Evolutionary conservation across 2,888 invertebrate species (phyloP).

Genomic region (Parthenolecanium corni): DNA sequence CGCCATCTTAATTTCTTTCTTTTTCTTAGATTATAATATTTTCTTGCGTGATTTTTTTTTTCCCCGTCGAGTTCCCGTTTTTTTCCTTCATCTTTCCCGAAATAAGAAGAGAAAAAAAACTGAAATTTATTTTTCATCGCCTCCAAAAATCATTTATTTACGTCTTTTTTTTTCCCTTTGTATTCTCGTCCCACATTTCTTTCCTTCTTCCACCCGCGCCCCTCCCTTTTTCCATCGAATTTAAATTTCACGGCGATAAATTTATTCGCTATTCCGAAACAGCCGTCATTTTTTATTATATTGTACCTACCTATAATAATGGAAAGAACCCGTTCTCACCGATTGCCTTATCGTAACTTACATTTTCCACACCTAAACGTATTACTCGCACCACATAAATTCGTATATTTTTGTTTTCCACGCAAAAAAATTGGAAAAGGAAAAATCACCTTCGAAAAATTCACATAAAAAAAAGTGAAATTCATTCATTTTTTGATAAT

Average conservation of each 20-base stretch:
- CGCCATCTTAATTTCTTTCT: no score
- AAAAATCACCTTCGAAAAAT: not conserved
- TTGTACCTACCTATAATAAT: not conserved
- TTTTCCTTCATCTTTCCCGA: not conserved
- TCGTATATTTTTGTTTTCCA: conserved; percentile 1
- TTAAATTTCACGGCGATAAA: conserved; percentile 21
- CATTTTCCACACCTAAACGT: conserved; percentile 19
- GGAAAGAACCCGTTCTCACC: conserved; percentile 5
- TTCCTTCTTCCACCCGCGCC: no score
- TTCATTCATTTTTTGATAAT: not conserved
- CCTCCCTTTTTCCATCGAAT: conserved; percentile 12
- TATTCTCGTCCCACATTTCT: no score
- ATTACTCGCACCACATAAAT: conserved; percentile 15
- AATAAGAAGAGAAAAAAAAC: not conserved
- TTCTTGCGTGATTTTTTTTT: not conserved
- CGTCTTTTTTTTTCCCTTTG: not conserved
- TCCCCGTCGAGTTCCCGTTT: not conserved
- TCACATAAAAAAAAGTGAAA: not conserved
- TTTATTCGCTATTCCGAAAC: conserved; percentile 20
- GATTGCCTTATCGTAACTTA: conserved; percentile 14
- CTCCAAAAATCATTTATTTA: conserved; percentile 12
- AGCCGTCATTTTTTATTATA: conserved; percentile 23
- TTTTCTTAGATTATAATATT: no score
- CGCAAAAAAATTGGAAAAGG: not conserved
- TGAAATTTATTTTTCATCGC: conserved; percentile 4